Base-by-base conservation (phyloP, 2,797 vertebrate genomes). In the Alectoris magna region DNA sequence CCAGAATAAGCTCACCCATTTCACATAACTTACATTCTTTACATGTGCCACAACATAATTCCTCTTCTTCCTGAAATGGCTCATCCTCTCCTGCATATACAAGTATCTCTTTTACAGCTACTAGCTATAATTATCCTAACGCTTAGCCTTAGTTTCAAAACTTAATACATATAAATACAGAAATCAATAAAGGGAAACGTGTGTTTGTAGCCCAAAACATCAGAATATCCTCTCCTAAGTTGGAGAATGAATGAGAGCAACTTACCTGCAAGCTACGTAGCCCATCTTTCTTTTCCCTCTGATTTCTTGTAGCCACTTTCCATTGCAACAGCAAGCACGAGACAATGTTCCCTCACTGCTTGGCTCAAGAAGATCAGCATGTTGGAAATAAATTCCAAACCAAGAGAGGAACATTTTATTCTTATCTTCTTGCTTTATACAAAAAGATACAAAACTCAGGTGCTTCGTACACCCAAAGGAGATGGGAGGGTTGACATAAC, bases 211-310 rank as follows among this genome's bases (percentile, higher is more conserved):
- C 29, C 29, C 55, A 83, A 75, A 91, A 67, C 69, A 66, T 14
- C 12, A 14, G 31, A 44, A 15, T 34, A 39, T 18, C 58, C 24
- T 23, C 24, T 14, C 5, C 1, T 29, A 87, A 84, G 11, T 38
- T 24, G 55, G 8, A 70, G 34, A 14, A 70, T 4, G 8, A 83
- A 43, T 64, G 26, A 60, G 44, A 46, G 14, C 14, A 48, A 74
- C 0, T 0, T 69, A 91, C 76, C 46, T 76, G 72, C 46, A 72
- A 43, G 66, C 64, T 55, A 59, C 0, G 0, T 6, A 59, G 29
- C 15, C 87, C 2, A 1, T 2, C 0, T 58, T 27, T 62, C 58
- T 46, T 66, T 66, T 9, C 41, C 36, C 4, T 48, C 39, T 46
- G 36, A 1, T 38, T 88, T 58, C 59, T 39, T 44, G 27, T 5